Percentiles rank a stretch among this genome's conserved stretches.
These are phyloP conservation scores for Axinella damicornis DNA, from an alignment of 37 sponge, comb jelly and placozoan species.

Conservation along the genomic window DNA sequence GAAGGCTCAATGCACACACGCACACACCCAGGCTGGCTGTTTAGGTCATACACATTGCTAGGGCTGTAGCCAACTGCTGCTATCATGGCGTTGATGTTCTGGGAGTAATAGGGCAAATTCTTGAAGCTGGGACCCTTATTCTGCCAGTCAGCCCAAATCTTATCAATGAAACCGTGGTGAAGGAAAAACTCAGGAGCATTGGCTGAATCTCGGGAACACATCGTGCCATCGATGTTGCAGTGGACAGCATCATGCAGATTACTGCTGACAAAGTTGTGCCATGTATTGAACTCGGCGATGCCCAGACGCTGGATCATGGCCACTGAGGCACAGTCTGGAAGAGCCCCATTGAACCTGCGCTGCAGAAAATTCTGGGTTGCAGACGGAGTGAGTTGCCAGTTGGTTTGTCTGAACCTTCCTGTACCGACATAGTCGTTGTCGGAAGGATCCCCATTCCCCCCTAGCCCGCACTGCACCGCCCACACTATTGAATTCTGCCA, in stretches of 20 bases:
- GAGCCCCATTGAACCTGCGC: conserved; percentile 24
- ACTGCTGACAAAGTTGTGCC: conserved; percentile 5
- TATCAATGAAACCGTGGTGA: conserved; percentile 63
- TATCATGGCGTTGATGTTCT: conserved; percentile 22
- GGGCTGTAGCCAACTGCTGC: conserved; percentile 4
- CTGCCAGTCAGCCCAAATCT: conserved; percentile 64
- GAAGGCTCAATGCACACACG: conserved; percentile 13
- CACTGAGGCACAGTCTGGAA: conserved; percentile 41
- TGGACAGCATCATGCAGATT: conserved; percentile 47
- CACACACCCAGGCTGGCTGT: conserved; percentile 28
- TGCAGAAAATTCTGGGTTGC: conserved; percentile 1
- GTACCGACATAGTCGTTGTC: conserved; percentile 8
- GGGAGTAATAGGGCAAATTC: conserved; percentile 10
- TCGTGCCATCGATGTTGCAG: conserved; percentile 47
- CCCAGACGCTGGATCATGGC: neutral
- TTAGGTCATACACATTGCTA: conserved; percentile 23
- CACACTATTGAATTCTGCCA: conserved; percentile 54
- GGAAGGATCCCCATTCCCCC: conserved; percentile 41
- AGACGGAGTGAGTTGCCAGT: conserved; percentile 28
- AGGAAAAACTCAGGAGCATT: conserved; percentile 64
- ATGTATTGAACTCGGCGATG: conserved; percentile 19
- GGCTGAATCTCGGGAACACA: conserved; percentile 48
- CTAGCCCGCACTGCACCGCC: conserved; percentile 34
- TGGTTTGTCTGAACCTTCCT: conserved; percentile 31
- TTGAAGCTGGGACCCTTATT: conserved; percentile 34